phyloP scores from a whole-genome alignment of 2,797 vertebrate genomes.

The Antennarius maculatus region DNA sequence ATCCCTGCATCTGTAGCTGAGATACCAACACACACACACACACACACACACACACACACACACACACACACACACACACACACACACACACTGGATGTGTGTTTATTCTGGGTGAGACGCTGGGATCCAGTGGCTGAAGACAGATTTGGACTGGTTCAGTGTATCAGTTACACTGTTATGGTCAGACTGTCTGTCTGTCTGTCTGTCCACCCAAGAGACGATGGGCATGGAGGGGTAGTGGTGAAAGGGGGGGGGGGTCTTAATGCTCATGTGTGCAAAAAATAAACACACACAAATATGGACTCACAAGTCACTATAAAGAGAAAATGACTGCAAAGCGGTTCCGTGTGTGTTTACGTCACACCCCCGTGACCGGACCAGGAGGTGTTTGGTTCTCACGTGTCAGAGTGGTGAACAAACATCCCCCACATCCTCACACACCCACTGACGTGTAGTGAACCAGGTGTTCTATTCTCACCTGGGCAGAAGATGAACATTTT shows the following conservation, averaged over 20 bases:
- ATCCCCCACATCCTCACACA: background rate
- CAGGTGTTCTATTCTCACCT: background rate
- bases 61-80: conserved; percentile 13
- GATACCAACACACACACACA: conserved; percentile 29
- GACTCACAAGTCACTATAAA: conserved; percentile 5
- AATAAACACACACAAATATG: conserved; percentile 33
- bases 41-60: conserved; percentile 30
- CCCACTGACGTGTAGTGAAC: background rate
- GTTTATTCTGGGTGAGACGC: conserved; percentile 76
- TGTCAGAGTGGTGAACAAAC: background rate
- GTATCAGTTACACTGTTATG: conserved; percentile 71
- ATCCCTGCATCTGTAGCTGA: conserved; percentile 38
- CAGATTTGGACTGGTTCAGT: conserved; percentile 73
- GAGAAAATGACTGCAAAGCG: conserved; percentile 2
- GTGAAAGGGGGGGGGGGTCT: conserved; percentile 4
- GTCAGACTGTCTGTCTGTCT: conserved; percentile 63
- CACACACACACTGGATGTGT: conserved; percentile 44
- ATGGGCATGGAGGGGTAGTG: background rate
- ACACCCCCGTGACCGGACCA: too few relatives aligned
- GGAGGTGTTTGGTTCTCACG: too few relatives aligned
- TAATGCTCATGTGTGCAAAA: conserved; percentile 29
- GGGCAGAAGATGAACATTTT: background rate
- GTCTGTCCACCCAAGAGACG: conserved; percentile 26
- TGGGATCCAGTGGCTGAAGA: conserved; percentile 72
- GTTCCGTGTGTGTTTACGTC: background rate